Evolutionary conservation across 2,888 invertebrate genomes (phyloP), one percentile per base, ranked within the genome.

Genomic region (Andrena hattorfiana): DNA sequence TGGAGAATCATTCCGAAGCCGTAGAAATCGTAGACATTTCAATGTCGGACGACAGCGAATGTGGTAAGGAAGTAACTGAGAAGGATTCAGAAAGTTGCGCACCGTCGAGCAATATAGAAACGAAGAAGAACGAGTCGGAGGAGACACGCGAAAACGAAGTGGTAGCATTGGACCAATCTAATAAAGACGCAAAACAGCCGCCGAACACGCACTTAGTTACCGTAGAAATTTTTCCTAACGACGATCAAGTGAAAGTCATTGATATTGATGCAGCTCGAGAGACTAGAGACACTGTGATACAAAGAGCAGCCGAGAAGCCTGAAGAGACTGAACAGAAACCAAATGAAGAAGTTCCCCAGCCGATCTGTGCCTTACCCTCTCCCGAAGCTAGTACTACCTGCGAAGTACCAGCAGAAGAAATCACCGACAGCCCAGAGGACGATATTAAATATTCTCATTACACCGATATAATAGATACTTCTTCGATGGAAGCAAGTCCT

Each of bases 211-310:
- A 67, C 23, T 26, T 71, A 51, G 67, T 82, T 35, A 82, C 67
- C 7, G 81, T 82, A 54, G 67, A 75, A 81, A 67, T 82, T 63
- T 80, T 70, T 62, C 60, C 81, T 5, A n/a, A 56, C 5, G 71
- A 49, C 23, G 70, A 82, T 30, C 20, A 68, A 51, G 63, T 82
- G 56, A 82, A 26, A 16, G 82, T 82, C 56, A 35, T 82, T 48
- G 42, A 80, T 28, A 26, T 10, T 28, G 10, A 54, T 28, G 23
- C 2, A 20, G 13, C 30, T 59, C 3, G 3, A 8, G 56, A 68
- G 49, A 7, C 1, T 13, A 30, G 13, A n/a, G 67, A 59, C 16
- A 7, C 7, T 32, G 32, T 42, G 26, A 8, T 51, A 20, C 23
- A 23, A 54, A 20, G 7, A 35, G 8, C 5, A 2, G 13, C 7